Conservation (phyloP, 2,888 invertebrate species). For the Sylvicola cinctus region DNA sequence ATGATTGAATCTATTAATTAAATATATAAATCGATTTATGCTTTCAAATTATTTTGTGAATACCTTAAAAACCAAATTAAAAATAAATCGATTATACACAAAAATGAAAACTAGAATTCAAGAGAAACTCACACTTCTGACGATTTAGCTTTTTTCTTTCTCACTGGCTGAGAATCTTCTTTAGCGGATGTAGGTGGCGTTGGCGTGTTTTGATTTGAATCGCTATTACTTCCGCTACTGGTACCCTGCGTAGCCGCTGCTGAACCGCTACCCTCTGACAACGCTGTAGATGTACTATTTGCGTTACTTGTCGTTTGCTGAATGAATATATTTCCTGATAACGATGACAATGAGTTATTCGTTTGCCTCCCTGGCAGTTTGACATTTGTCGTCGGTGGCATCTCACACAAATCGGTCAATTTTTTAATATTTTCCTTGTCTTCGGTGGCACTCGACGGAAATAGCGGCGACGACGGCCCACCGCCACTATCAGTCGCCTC, state of each 20-base stretch:
- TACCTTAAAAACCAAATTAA: too few species aligned
- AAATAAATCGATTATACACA: too few species aligned
- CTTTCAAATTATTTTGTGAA: too few species aligned
- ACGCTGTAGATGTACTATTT: constrained; percentile 12
- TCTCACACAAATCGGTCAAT: constrained; percentile 8
- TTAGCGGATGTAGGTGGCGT: not conserved
- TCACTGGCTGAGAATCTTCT: not conserved
- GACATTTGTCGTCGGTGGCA: constrained; percentile 24
- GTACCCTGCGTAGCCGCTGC: not conserved
- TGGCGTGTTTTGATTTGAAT: not conserved
- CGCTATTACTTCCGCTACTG: not conserved
- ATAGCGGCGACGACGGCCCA: too few species aligned
- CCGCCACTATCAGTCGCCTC: too few species aligned
- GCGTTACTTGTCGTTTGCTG: constrained; percentile 17
- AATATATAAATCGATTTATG: too few species aligned
- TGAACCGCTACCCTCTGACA: constrained; percentile 1
- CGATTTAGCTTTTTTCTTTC: constrained; percentile 37
- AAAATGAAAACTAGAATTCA: too few species aligned
- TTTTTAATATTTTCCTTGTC: not conserved
- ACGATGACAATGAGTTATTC: constrained; percentile 67
- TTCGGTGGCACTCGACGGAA: not conserved
- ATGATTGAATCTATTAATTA: too few species aligned
- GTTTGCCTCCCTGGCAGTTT: constrained; percentile 51
- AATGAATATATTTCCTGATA: constrained; percentile 67
- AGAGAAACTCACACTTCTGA: constrained; percentile 41